These are phyloP conservation scores for Paratrypauchen microcephalus DNA, from an alignment of 2,797 vertebrate genomes.

Conservation along the genomic window DNA sequence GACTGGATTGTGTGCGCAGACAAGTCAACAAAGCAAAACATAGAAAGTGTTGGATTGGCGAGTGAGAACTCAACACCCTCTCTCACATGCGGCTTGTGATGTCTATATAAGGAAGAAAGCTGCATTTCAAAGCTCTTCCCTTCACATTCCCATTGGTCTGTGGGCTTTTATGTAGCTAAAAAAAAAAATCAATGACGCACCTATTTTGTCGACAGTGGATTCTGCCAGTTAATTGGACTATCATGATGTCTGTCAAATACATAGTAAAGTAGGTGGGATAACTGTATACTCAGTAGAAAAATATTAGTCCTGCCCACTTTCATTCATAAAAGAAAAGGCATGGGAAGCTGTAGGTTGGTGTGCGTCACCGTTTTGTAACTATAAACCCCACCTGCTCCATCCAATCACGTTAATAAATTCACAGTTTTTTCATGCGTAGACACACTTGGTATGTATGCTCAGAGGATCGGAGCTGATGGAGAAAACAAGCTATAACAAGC, in stretches of 20 bases:
- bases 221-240: constrained; percentile 59
- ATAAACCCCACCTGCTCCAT: constrained; percentile 45
- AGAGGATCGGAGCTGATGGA: constrained; percentile 7
- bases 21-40: constrained; percentile 17
- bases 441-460: constrained; percentile 31
- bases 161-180: constrained; percentile 43
- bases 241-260: constrained; percentile 58
- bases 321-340: constrained; percentile 40
- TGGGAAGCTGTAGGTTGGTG: constrained; percentile 35
- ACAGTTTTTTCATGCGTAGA: constrained; percentile 24
- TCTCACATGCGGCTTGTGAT: constrained; percentile 35
- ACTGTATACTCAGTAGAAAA: constrained; percentile 39
- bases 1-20: constrained; percentile 23
- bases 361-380: constrained; percentile 67
- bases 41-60: constrained; percentile 26
- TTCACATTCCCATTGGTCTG: constrained; percentile 55
- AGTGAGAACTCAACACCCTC: constrained; percentile 26
- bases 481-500: not conserved
- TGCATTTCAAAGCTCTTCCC: constrained; percentile 45
- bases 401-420: constrained; percentile 2
- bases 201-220: constrained; percentile 29
- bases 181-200: constrained; percentile 60
- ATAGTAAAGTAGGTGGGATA: constrained; percentile 32
- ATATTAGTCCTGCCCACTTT: constrained; percentile 56
- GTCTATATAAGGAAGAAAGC: constrained; percentile 69